Evolutionary conservation across 1,140 invertebrate genomes (phyloP).

Genomic region (Zaprionus davidi): DNA sequence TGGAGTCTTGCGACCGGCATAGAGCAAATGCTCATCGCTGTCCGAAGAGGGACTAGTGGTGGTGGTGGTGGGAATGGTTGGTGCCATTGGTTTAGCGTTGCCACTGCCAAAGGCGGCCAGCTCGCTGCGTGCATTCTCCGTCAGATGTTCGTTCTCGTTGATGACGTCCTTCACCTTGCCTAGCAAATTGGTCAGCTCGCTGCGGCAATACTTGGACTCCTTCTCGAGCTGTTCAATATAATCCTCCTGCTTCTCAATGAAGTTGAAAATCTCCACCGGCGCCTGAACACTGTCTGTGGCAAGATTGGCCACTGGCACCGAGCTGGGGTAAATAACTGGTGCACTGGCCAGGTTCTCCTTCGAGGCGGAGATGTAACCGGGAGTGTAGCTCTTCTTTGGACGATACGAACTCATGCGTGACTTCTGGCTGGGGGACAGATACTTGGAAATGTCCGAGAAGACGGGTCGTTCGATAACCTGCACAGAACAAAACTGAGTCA

Average conservation of each 20-base stretch:
- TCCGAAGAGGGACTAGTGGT: conserved; percentile 83
- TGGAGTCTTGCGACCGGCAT: conserved; percentile 62
- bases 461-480: conserved; percentile 80
- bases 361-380: conserved; percentile 63
- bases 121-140: conserved; percentile 88
- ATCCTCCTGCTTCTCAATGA: conserved; percentile 92
- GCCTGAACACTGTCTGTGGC: conserved; percentile 66
- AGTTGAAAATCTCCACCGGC: conserved; percentile 87
- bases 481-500: background rate
- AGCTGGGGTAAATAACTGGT: conserved; percentile 41
- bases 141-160: conserved; percentile 91
- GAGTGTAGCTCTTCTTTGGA: conserved; percentile 58
- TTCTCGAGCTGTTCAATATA: conserved; percentile 93
- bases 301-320: conserved; percentile 26
- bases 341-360: conserved; percentile 67
- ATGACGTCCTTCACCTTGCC: conserved; percentile 93
- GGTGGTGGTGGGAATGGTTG: conserved; percentile 47
- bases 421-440: conserved; percentile 80
- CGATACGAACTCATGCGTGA: conserved; percentile 67
- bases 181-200: conserved; percentile 89
- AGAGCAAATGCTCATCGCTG: conserved; percentile 85
- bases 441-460: conserved; percentile 83
- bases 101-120: conserved; percentile 50
- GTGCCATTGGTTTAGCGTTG: conserved; percentile 7
- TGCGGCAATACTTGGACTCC: conserved; percentile 91